Base-by-base conservation (phyloP, 2,113 vertebrate genomes). In the Podarcis raffonei region DNA sequence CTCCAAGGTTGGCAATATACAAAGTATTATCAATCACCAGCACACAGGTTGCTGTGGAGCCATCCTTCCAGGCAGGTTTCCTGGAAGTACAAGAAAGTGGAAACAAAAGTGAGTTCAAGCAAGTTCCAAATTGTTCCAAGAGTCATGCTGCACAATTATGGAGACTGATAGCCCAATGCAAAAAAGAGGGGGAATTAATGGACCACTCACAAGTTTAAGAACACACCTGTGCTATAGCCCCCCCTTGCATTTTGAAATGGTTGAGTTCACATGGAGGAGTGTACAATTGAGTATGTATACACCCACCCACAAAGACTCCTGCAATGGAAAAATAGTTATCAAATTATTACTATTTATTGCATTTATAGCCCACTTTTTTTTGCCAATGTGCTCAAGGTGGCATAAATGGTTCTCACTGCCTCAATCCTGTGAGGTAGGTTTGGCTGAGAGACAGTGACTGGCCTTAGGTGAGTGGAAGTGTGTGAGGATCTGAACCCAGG, bases 51-150 rank as follows among this genome's bases (percentile, higher is more conserved):
- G 98, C 99, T 9, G 99, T 99, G 87, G 98, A 98, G 23, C 99
- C 99, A 68, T 99, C 99, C 91, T 99, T 99, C 99, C 99, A 99
- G 0, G 98, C 98, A 3, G 99, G 99, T 90, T 99, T 99, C 96
- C 99, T 99, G 94, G 39, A 91, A 42, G 39, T 82, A 94, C 32
- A 69, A 89, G 65, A 93, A 72, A 84, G 2, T 22, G 15, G 1
- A 65, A 92, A 65, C 81, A 2, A 69, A 5, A 22, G 48, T 22
- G 4, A 48, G 23, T 80, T 5, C 2, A 87, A 66, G 39, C 35
- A 4, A 3, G 16, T 25, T n/a, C 5, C 12, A 71, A 42, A 62
- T 9, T 68, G 35, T 42, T 37, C 83, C n/a, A 16, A 35, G 13
- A 32, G 39, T 84, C 87, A 59, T 35, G 62, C 48, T 77, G 30